A percentile compares a stretch with the other conserved stretches of the same genome.
These are phyloP conservation scores for Rotaria socialis DNA, from an alignment of 2,888 invertebrate species.

Conservation along the genomic window DNA sequence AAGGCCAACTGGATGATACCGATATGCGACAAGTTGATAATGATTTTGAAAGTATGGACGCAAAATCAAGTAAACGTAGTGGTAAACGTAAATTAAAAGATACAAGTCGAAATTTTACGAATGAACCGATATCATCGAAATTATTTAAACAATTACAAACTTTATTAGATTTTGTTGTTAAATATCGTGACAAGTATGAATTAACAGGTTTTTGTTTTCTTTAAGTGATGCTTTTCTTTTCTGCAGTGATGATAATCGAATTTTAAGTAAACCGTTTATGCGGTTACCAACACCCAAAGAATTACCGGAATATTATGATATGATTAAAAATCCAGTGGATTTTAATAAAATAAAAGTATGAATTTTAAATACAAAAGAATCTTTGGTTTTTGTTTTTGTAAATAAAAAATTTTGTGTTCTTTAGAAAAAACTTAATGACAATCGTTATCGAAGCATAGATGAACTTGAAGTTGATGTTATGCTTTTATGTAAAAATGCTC, in stretches of 20 bases:
- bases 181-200: constrained; percentile 38
- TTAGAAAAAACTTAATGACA: constrained; percentile 55
- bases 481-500: constrained; percentile 90
- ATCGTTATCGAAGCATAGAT: constrained; percentile 66
- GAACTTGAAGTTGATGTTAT: constrained; percentile 75
- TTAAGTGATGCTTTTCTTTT: too few relatives aligned
- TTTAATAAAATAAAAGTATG: constrained; percentile 75
- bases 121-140: background rate
- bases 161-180: constrained; percentile 37
- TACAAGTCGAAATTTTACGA: background rate
- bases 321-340: constrained; percentile 89
- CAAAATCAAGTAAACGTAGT: background rate
- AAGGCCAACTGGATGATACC: constrained; percentile 47
- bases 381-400: background rate
- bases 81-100: constrained; percentile 33
- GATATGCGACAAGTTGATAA: constrained; percentile 47
- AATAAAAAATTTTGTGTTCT: background rate
- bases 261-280: constrained; percentile 89
- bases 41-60: constrained; percentile 43
- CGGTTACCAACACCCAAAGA: constrained; percentile 85
- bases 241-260: constrained; percentile 67
- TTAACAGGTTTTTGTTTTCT: too few relatives aligned
- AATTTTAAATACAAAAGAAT: too few relatives aligned
- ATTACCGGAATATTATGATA: constrained; percentile 90
- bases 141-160: constrained; percentile 24